Conservation (phyloP, 1,140 invertebrate genomes). For the Nebria ingens region DNA sequence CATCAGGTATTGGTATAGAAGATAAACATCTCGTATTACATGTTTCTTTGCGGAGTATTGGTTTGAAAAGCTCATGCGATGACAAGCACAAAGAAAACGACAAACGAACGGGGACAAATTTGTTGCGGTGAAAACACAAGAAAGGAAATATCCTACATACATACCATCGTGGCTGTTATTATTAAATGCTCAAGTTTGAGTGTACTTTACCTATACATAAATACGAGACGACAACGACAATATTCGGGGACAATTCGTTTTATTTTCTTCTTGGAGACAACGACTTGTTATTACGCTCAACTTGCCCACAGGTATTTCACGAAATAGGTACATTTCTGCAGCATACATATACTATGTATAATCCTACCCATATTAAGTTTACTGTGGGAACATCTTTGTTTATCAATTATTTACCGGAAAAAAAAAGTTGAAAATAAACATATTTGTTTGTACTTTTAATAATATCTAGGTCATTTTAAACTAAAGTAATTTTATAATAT, state of each 20-base stretch:
- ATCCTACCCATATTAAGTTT: no score
- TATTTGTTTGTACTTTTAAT: no score
- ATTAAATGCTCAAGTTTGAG: constrained; percentile 1
- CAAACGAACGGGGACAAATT: constrained; percentile 22
- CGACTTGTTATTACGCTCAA: background rate
- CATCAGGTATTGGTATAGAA: background rate
- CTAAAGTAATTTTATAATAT: no score
- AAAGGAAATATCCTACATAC: constrained; percentile 21
- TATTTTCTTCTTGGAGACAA: background rate
- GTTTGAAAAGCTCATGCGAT: constrained; percentile 10
- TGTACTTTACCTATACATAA: no score
- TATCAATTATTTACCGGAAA: no score
- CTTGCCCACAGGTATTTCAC: background rate
- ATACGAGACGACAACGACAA: background rate
- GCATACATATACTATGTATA: no score
- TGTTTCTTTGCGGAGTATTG: constrained; percentile 2
- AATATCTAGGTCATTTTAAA: no score
- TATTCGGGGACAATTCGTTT: background rate
- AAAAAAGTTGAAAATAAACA: no score
- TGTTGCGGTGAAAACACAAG: constrained; percentile 24
- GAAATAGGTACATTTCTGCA: no score
- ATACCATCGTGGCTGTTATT: background rate
- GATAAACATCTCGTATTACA: constrained; percentile 29
- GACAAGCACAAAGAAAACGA: constrained; percentile 22
- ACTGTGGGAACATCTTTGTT: no score